These are phyloP conservation scores for Echeneis naucrates DNA, from an alignment of 2,797 vertebrate species.

Conservation along the genomic window DNA sequence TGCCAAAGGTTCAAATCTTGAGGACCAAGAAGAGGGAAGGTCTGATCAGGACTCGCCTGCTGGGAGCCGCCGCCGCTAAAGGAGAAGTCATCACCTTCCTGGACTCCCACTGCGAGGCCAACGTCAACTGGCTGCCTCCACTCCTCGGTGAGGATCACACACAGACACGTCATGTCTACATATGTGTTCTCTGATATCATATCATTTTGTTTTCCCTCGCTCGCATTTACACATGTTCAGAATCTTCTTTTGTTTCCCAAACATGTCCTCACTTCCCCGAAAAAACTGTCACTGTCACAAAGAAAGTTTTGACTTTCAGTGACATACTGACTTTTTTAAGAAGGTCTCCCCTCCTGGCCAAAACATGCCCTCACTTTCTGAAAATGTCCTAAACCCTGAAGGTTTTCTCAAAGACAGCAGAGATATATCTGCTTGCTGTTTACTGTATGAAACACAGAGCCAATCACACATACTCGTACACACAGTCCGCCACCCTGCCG, in stretches of 20 bases:
- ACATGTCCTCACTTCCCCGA: neutral
- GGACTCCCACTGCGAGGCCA: conserved; percentile 97
- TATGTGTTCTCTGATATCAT: neutral
- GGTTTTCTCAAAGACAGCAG: neutral
- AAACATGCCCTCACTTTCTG: neutral
- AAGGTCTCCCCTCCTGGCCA: too few species aligned
- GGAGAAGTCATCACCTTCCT: conserved; percentile 97
- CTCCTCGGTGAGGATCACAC: conserved; percentile 86
- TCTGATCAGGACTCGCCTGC: conserved; percentile 93
- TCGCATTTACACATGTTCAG: neutral
- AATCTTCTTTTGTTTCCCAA: neutral
- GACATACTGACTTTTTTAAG: neutral
- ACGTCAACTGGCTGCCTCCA: conserved; percentile 97
- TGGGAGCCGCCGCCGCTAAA: conserved; percentile 89
- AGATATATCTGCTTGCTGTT: conserved; percentile 10
- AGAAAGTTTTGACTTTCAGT: neutral
- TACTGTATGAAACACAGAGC: neutral
- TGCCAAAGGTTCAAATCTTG: conserved; percentile 93
- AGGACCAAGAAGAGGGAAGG: conserved; percentile 95
- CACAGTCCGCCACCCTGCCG: conserved; percentile 26
- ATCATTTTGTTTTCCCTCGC: neutral
- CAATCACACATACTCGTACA: neutral
- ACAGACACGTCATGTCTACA: neutral
- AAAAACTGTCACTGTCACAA: neutral
- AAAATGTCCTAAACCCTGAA: neutral